Conservation (phyloP, 2,888 invertebrate species). For the Callimorpha dominula region DNA sequence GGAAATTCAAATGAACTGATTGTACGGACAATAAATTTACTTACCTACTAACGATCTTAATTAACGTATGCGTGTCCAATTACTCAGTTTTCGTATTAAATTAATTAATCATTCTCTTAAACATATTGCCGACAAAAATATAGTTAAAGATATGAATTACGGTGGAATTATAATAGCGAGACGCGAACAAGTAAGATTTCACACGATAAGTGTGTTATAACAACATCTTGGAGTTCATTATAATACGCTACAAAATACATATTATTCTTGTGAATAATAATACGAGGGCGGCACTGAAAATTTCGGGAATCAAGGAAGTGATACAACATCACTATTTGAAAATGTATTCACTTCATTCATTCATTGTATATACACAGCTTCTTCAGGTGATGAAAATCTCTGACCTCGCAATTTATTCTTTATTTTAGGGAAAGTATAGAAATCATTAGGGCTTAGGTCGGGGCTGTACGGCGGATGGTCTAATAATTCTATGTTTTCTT, state of each 20-base stretch:
- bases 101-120: constrained; percentile 46
- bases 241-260: constrained; percentile 8
- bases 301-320: too few relatives aligned
- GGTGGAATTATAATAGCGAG: constrained; percentile 27
- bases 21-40: constrained; percentile 27
- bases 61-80: constrained; percentile 34
- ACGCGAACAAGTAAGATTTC: constrained; percentile 26
- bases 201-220: constrained; percentile 15
- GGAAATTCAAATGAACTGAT: constrained; percentile 9
- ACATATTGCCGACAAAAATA: constrained; percentile 29
- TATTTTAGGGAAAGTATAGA: too few relatives aligned
- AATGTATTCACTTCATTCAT: too few relatives aligned
- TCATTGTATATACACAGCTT: too few relatives aligned
- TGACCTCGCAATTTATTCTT: too few relatives aligned
- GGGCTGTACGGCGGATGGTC: too few relatives aligned
- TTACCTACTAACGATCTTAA: constrained; percentile 31
- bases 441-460: too few relatives aligned
- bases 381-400: too few relatives aligned
- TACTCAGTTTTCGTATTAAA: constrained; percentile 29
- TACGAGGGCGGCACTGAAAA: neutral
- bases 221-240: constrained; percentile 16
- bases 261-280: constrained; percentile 1
- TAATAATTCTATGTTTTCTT: too few relatives aligned
- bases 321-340: too few relatives aligned
- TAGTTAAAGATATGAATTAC: constrained; percentile 23